Conservation (phyloP, 2,797 vertebrate species). For the Mionectes olivaceus region DNA sequence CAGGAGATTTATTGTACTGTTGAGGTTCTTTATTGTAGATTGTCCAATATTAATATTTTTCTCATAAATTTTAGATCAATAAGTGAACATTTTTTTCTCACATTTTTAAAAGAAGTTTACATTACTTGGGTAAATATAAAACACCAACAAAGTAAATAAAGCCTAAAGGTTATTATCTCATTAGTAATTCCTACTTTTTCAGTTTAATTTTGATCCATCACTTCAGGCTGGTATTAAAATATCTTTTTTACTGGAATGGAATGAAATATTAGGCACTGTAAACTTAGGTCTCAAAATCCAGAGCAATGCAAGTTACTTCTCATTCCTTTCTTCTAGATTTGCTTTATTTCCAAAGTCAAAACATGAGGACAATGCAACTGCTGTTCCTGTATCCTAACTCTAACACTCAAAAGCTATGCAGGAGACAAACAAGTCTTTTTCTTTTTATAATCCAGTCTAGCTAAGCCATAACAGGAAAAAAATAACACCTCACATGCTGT, state of each 20-base stretch:
- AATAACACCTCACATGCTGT: not conserved
- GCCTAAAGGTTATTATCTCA: not conserved
- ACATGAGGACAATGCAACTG: slow-evolving; percentile 12
- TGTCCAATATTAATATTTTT: not conserved
- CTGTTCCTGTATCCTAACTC: not conserved
- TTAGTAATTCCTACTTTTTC: not conserved
- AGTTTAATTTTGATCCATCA: slow-evolving; percentile 3
- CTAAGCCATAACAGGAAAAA: slow-evolving; percentile 22
- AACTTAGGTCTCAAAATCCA: not conserved
- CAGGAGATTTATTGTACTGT: not conserved
- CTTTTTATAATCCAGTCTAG: not conserved
- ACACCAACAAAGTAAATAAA: not conserved
- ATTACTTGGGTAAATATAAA: not conserved
- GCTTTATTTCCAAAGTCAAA: slow-evolving; percentile 14
- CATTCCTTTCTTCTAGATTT: not conserved
- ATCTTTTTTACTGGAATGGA: not conserved
- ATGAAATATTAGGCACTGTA: not conserved
- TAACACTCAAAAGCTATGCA: not conserved
- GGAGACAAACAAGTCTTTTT: slow-evolving; percentile 19
- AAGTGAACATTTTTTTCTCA: not conserved
- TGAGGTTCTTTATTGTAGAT: not conserved
- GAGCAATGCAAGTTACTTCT: not conserved
- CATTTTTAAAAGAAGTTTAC: not conserved
- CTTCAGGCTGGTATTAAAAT: not conserved
- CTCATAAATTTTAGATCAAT: not conserved